Percentiles rank a stretch among this genome's conserved stretches.
phyloP scores from a whole-genome alignment of 2,113 vertebrate genomes.

The Suncus etruscus region DNA sequence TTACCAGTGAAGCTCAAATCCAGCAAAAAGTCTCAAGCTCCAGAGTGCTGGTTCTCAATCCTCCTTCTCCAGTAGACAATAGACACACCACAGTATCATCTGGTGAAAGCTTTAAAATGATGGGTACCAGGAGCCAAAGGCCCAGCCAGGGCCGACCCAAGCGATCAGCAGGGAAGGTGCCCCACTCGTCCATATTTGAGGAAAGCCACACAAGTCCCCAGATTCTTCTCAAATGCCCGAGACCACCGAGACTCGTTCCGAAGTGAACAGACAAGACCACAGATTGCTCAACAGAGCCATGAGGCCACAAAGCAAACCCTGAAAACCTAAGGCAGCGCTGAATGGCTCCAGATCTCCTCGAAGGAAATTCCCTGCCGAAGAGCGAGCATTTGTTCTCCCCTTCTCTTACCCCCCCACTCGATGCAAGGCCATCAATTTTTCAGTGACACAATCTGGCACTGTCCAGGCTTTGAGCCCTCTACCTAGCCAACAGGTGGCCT shows the following conservation, averaged over 20 bases:
- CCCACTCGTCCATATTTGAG: not conserved
- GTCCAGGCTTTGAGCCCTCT: constrained; percentile 44
- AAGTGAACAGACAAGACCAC: not conserved
- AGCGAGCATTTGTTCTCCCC: not conserved
- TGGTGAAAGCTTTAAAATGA: constrained; percentile 34
- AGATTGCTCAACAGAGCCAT: not conserved
- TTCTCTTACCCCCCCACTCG: constrained; percentile 1
- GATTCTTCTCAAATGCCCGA: constrained; percentile 13
- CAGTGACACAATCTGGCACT: constrained; percentile 16
- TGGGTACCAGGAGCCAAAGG: not conserved
- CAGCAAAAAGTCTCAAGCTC: too few species aligned
- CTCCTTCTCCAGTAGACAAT: not conserved
- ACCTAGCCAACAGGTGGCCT: constrained; percentile 67
- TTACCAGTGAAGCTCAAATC: too few species aligned
- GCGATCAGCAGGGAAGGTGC: too few species aligned
- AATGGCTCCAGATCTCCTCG: not conserved
- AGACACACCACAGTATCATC: not conserved
- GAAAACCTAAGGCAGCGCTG: constrained; percentile 21
- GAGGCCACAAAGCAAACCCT: constrained; percentile 25
- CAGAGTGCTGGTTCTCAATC: not conserved
- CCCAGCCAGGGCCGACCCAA: not conserved
- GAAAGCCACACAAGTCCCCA: not conserved
- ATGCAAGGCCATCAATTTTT: constrained; percentile 17
- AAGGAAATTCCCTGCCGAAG: constrained; percentile 38
- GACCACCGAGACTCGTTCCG: constrained; percentile 50